Base-by-base conservation (phyloP, 2,888 invertebrate species). In the Apamea monoglypha region DNA sequence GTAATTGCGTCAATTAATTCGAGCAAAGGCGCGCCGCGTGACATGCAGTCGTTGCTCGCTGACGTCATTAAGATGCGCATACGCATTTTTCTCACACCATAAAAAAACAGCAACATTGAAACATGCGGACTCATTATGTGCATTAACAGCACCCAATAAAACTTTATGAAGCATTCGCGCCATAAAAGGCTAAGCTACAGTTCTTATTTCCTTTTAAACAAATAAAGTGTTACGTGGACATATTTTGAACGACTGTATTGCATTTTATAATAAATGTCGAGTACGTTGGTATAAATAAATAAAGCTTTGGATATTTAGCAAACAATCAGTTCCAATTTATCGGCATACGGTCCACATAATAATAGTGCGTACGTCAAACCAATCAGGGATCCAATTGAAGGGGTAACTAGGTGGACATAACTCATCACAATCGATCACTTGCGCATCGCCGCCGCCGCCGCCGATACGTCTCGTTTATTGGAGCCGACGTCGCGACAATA, bases 341-440 rank as follows among this genome's bases (percentile, higher is more conserved):
- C 93, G 92, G 91, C 88, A 92, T 94, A 91, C 89, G 90, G 93
- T 92, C 92, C 92, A 92, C 91, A 94, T 94, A 94, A 95, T 95
- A 95, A 94, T 94, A 93, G 94, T 93, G 94, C 93, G 94, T 92
- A 95, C 95, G 95, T 96, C 96, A 94, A 95, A 94, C 94, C 96
- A 96, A 96, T 97, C 96, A 96, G 94, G 94, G 93, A 94, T 92
- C 94, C 96, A 96, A 96, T 97, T 96, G 96, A 95, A 95, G 94
- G 96, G 96, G 95, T 96, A 96, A 96, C 96, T 95, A 95, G 94
- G 94, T 95, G 95, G 95, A 95, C 95, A 94, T 94, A 95, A 95
- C 93, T 95, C 94, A 94, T 93, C 92, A 93, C 94, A 92, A 96
- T 96, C 96, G 95, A 96, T 96, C 96, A 96, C 93, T 94, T 92